Percentiles rank a stretch among this genome's conserved stretches.
phyloP scores from a whole-genome alignment of 2,888 invertebrate genomes.

The Acleris laterana region DNA sequence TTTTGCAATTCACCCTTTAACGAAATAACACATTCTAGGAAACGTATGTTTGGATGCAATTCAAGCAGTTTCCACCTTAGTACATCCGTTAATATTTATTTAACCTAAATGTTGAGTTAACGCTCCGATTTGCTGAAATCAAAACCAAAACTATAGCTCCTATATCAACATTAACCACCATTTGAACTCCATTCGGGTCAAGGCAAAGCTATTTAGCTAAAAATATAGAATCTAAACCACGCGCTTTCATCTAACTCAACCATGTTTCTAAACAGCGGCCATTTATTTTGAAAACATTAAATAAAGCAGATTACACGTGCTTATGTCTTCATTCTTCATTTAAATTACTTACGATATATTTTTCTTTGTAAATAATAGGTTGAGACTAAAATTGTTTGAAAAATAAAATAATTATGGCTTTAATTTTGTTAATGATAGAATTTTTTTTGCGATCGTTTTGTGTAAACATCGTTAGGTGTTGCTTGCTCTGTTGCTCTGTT shows the following conservation, averaged over 20 bases:
- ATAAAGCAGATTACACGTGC: conserved; percentile 5
- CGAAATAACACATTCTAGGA: no score
- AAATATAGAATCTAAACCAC: conserved; percentile 26
- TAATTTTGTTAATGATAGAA: not conserved
- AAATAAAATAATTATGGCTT: not conserved
- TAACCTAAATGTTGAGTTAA: no score
- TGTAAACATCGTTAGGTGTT: no score
- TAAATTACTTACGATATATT: conserved; percentile 11
- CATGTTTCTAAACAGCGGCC: conserved; percentile 17
- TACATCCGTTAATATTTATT: no score
- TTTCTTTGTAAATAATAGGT: conserved; percentile 14
- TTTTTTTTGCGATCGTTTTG: not conserved
- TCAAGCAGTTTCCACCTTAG: no score
- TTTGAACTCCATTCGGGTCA: conserved; percentile 27
- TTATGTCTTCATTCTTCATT: conserved; percentile 19
- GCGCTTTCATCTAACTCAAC: conserved; percentile 20
- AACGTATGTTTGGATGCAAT: no score
- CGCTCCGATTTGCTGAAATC: no score
- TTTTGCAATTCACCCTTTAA: no score
- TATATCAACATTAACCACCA: not conserved
- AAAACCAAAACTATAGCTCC: no score
- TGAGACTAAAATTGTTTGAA: not conserved
- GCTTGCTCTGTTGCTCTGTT: no score
- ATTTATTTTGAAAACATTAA: conserved; percentile 20
- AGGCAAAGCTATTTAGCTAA: conserved; percentile 22